phyloP scores from a whole-genome alignment of 2,797 vertebrate genomes.

The Limosa lapponica region DNA sequence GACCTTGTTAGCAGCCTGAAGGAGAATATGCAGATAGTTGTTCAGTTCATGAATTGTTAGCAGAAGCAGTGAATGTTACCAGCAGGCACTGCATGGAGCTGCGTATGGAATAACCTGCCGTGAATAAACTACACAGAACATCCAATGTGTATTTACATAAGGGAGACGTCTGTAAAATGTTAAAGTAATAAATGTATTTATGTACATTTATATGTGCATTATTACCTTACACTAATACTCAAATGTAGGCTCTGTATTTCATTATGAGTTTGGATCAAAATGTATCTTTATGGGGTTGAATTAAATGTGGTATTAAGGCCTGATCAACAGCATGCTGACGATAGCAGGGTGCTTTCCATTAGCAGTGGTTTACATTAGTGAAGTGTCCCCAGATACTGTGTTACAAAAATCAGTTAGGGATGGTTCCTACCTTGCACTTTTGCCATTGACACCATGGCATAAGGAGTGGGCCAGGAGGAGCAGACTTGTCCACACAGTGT shows the following conservation, averaged over 20 bases:
- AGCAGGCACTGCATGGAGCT: constrained; percentile 1
- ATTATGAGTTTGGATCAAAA: neutral
- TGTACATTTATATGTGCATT: neutral
- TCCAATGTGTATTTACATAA: neutral
- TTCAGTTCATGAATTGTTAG: constrained; percentile 23
- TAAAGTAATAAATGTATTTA: constrained; percentile 18
- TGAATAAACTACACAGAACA: neutral
- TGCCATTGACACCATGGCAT: neutral
- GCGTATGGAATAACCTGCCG: neutral
- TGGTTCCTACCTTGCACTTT: neutral
- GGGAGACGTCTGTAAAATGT: neutral
- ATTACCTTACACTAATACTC: neutral
- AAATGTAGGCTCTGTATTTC: neutral
- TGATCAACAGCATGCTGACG: neutral
- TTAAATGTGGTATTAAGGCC: neutral
- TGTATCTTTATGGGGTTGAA: neutral
- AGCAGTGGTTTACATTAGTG: neutral
- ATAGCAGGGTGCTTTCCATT: neutral
- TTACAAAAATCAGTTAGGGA: neutral
- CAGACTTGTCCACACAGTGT: neutral
- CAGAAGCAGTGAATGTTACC: constrained; percentile 12
- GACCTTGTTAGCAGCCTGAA: constrained; percentile 22
- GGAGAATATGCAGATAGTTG: constrained; percentile 20
- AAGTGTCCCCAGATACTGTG: neutral
- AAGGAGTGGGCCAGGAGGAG: neutral